Conservation (phyloP, 2,888 invertebrate genomes). For the Icerya purchasi region DNA sequence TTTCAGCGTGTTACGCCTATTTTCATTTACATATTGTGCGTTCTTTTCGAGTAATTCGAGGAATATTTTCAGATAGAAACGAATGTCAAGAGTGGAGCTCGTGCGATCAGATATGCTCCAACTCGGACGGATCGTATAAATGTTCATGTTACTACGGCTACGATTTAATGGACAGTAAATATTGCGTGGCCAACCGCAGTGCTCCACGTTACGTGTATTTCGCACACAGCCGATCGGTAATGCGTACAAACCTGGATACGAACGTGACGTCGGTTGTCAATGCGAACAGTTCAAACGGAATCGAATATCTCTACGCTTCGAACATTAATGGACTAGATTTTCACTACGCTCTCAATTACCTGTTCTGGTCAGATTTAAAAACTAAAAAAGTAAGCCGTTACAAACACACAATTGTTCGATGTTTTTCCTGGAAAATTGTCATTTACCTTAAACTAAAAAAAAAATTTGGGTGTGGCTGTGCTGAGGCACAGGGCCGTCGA, state of each 20-base stretch:
- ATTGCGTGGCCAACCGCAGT: constrained; percentile 40
- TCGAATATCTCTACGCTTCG: constrained; percentile 62
- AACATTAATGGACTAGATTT: constrained; percentile 70
- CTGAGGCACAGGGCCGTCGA: too few species aligned
- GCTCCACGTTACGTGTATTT: constrained; percentile 22
- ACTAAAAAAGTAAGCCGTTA: constrained; percentile 52
- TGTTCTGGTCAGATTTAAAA: constrained; percentile 80
- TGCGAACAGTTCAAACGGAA: constrained; percentile 60
- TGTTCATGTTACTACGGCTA: constrained; percentile 71
- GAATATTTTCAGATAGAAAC: constrained; percentile 54
- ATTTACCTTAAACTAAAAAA: too few species aligned
- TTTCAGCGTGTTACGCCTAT: too few species aligned
- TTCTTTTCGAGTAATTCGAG: too few species aligned
- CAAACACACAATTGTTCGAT: too few species aligned
- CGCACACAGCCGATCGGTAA: constrained; percentile 26
- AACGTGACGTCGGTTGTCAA: constrained; percentile 43
- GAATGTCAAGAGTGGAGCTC: constrained; percentile 82
- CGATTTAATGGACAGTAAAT: constrained; percentile 35
- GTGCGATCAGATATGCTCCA: constrained; percentile 86
- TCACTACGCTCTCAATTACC: constrained; percentile 48
- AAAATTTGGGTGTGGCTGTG: too few species aligned
- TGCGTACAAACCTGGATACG: constrained; percentile 33
- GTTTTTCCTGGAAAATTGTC: too few species aligned
- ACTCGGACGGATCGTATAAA: constrained; percentile 56
- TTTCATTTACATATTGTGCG: too few species aligned